Percentiles rank a stretch among this genome's conserved stretches.
Evolutionary conservation across 2,797 vertebrate genomes (phyloP).

Genomic region (Margarornis squamiger): DNA sequence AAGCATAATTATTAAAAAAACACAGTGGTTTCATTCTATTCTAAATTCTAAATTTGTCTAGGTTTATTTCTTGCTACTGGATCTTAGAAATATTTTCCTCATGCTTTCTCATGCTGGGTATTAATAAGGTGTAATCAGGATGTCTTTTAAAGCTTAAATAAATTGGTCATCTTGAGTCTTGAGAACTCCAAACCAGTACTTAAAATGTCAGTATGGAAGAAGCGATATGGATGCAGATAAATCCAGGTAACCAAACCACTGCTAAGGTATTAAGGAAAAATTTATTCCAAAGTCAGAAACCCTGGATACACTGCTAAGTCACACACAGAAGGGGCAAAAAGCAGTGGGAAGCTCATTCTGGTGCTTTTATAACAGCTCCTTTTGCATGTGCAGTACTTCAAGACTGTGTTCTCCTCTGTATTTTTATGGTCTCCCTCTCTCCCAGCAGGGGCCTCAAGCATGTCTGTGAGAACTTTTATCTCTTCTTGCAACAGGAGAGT

Average conservation of each 20-base stretch:
- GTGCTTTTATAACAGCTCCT: background rate
- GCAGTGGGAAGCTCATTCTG: background rate
- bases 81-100: background rate
- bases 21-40: background rate
- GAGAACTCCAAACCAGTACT: background rate
- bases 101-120: background rate
- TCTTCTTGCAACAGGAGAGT: background rate
- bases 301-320: background rate
- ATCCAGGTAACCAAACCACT: background rate
- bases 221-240: background rate
- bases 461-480: background rate
- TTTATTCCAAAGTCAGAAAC: background rate
- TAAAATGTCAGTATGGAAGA: background rate
- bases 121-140: background rate
- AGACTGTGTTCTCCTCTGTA: background rate
- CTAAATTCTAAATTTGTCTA: background rate
- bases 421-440: background rate
- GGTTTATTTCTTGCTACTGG: background rate
- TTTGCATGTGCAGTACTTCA: background rate
- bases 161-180: background rate
- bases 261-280: background rate
- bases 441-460: background rate
- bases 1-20: background rate
- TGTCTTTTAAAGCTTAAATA: background rate
- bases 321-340: background rate